Evolutionary conservation across 1,140 invertebrate species (phyloP).

Genomic region (Apis cerana): DNA sequence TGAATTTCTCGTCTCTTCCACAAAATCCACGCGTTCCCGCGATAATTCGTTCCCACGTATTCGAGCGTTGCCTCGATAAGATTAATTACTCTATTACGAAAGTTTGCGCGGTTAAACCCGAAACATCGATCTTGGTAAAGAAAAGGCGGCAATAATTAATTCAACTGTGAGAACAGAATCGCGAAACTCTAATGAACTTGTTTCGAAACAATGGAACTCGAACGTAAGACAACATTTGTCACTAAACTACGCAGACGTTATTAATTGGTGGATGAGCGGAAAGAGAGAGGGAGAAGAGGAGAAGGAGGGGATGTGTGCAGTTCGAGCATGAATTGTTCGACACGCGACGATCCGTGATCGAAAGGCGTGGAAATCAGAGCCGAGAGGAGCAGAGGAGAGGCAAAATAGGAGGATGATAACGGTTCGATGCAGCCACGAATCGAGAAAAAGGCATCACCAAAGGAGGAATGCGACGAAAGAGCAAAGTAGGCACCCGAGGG

Average conservation of each 20-base stretch:
- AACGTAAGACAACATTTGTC: background rate
- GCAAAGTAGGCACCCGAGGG: constrained; percentile 31
- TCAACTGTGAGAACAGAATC: background rate
- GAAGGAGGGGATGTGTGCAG: too few species aligned
- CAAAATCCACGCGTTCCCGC: background rate
- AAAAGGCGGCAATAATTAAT: background rate
- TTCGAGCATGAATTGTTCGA: too few species aligned
- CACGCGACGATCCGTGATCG: background rate
- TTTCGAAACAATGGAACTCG: background rate
- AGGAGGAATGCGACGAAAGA: constrained; percentile 19
- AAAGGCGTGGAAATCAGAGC: background rate
- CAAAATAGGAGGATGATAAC: background rate
- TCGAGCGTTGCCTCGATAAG: background rate
- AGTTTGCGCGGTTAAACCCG: background rate
- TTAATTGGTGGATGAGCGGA: background rate
- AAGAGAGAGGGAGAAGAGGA: too few species aligned
- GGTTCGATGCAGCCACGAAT: background rate
- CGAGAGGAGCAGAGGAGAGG: too few species aligned
- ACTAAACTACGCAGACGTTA: background rate
- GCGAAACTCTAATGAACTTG: background rate
- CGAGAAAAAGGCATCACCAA: background rate
- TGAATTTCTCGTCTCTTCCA: too few species aligned
- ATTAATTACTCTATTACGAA: background rate
- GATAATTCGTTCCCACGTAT: background rate
- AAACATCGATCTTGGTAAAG: constrained; percentile 1